A percentile compares a stretch with the other conserved stretches of the same genome.
These are phyloP conservation scores for Leptopilina drosophilae DNA, from an alignment of 2,888 invertebrate genomes.

Conservation along the genomic window DNA sequence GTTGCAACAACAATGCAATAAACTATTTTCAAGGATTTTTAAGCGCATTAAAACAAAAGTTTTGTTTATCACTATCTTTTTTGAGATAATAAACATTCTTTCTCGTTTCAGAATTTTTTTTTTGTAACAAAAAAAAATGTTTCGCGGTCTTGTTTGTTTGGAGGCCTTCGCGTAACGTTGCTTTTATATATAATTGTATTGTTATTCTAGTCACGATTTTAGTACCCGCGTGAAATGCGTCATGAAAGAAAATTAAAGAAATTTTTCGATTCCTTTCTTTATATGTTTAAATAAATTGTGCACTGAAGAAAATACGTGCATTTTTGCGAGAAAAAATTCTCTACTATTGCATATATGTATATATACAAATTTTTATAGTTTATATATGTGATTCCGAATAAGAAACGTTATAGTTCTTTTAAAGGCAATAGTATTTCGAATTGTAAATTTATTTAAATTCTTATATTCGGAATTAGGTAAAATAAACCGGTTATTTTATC, in stretches of 20 bases:
- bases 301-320: not conserved
- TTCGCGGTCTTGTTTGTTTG: conserved; percentile 5
- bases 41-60: too few species aligned
- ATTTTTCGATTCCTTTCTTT: conserved; percentile 34
- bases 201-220: conserved; percentile 33
- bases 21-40: too few species aligned
- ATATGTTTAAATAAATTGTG: not conserved
- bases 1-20: too few species aligned
- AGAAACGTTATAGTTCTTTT: not conserved
- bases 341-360: not conserved
- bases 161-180: conserved; percentile 21
- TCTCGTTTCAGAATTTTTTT: not conserved
- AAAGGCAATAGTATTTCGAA: not conserved
- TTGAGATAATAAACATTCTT: not conserved
- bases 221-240: conserved; percentile 39
- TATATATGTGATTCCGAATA: not conserved
- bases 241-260: conserved; percentile 38
- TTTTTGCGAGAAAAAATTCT: not conserved
- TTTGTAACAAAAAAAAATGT: conserved; percentile 1
- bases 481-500: conserved; percentile 18
- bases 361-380: not conserved
- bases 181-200: not conserved
- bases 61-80: too few species aligned
- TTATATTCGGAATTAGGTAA: not conserved
- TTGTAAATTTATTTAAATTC: conserved; percentile 14